These are phyloP conservation scores for Micronisus gabar DNA, from an alignment of 2,113 vertebrate genomes.

Conservation along the genomic window DNA sequence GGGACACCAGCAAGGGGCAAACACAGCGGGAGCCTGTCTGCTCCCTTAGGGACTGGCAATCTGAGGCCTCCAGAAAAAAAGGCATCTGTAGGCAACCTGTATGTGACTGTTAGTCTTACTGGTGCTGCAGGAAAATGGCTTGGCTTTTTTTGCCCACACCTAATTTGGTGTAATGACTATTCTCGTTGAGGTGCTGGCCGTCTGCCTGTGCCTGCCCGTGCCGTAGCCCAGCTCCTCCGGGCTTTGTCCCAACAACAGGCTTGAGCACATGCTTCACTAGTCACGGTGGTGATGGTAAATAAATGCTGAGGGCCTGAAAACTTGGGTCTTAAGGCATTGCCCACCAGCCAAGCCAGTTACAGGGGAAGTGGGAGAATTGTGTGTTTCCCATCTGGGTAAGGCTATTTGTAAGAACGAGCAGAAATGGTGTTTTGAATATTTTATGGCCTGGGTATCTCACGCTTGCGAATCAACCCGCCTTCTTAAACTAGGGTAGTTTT, in stretches of 20 bases:
- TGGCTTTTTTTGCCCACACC: neutral
- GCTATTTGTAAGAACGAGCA: neutral
- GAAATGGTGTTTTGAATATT: neutral
- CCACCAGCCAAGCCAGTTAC: neutral
- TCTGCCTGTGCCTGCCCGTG: neutral
- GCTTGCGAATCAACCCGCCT: neutral
- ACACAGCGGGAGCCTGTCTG: neutral
- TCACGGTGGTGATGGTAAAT: neutral
- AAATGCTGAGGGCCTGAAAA: neutral
- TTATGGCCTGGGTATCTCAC: neutral
- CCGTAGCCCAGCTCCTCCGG: neutral
- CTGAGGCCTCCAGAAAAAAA: neutral
- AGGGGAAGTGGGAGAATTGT: neutral
- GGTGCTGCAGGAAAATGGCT: neutral
- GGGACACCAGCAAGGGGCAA: neutral
- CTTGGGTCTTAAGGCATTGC: neutral
- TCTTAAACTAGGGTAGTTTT: neutral
- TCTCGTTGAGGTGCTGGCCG: rapidly evolving
- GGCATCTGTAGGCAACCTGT: neutral
- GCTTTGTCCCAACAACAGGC: neutral
- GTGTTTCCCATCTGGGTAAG: neutral
- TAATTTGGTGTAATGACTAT: neutral
- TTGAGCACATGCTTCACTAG: neutral
- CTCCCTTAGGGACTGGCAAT: neutral
- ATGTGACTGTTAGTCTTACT: neutral